Evolutionary conservation across 2,888 invertebrate species (phyloP).

Genomic region (Tethea ocularis): DNA sequence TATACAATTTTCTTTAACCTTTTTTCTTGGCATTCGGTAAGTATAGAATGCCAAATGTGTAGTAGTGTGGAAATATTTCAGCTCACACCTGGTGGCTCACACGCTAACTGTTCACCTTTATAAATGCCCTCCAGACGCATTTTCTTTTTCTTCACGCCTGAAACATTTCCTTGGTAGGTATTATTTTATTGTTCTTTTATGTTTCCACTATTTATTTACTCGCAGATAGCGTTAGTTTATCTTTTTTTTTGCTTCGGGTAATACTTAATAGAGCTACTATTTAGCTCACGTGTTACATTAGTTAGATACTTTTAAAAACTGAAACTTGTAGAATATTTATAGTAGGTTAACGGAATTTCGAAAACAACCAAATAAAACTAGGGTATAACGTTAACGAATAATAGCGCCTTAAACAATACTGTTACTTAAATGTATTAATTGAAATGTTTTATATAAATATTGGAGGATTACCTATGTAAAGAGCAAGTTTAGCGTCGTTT

Average conservation of each 20-base stretch:
- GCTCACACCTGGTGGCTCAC: constrained; percentile 63
- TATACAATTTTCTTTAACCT: constrained; percentile 51
- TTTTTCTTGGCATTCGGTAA: constrained; percentile 45
- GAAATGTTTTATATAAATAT: too few species aligned
- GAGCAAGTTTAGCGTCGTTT: neutral
- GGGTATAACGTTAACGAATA: too few species aligned
- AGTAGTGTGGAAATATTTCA: constrained; percentile 51
- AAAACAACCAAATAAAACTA: too few species aligned
- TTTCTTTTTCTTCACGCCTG: constrained; percentile 53
- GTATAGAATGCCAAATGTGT: constrained; percentile 34
- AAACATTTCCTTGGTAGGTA: constrained; percentile 40
- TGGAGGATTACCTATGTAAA: too few species aligned
- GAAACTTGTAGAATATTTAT: too few species aligned
- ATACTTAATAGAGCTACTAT: constrained; percentile 1
- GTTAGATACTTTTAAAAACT: neutral
- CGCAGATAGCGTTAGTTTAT: constrained; percentile 31
- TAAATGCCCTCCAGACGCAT: constrained; percentile 64
- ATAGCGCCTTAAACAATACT: too few species aligned
- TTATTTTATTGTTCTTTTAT: constrained; percentile 49
- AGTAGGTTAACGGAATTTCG: too few species aligned
- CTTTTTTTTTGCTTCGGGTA: constrained; percentile 12
- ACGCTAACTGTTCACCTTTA: constrained; percentile 55
- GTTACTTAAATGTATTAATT: too few species aligned
- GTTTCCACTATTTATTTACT: constrained; percentile 22
- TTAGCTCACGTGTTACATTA: neutral